Evolutionary conservation across 1,140 invertebrate genomes (phyloP).

Genomic region (Bombus superbus): DNA sequence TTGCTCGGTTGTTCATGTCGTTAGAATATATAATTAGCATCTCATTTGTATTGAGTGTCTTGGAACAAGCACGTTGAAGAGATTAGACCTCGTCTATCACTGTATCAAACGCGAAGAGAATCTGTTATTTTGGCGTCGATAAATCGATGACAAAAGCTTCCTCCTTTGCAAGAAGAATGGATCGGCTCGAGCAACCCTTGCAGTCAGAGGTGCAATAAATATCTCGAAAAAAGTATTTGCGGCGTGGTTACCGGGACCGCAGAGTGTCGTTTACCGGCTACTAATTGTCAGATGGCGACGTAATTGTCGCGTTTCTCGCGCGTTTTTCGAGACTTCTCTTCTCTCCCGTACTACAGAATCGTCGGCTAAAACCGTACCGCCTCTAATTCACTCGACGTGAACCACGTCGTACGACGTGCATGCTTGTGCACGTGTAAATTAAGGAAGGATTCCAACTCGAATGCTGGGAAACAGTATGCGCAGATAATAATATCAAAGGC

Average conservation of each 20-base stretch:
- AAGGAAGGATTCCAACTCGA: constrained; percentile 49
- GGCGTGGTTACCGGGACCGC: constrained; percentile 50
- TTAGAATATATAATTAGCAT: neutral
- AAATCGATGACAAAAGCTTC: constrained; percentile 35
- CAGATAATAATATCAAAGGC: constrained; percentile 50
- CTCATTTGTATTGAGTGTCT: neutral
- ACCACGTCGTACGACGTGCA: constrained; percentile 34
- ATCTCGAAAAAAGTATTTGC: constrained; percentile 74
- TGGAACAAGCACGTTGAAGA: neutral
- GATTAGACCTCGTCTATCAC: neutral
- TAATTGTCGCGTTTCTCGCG: constrained; percentile 77
- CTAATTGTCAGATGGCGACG: constrained; percentile 80
- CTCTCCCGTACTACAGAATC: constrained; percentile 39
- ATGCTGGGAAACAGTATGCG: constrained; percentile 19
- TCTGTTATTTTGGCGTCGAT: constrained; percentile 49
- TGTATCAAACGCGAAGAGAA: neutral
- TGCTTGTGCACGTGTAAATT: constrained; percentile 45
- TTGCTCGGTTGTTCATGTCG: neutral
- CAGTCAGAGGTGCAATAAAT: constrained; percentile 69
- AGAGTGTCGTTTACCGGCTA: constrained; percentile 74
- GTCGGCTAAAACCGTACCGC: constrained; percentile 73
- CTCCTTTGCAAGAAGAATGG: constrained; percentile 20
- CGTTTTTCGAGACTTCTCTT: constrained; percentile 63
- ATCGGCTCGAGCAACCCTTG: constrained; percentile 28
- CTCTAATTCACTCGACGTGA: constrained; percentile 67